These are phyloP conservation scores for Psophia crepitans DNA, from an alignment of 2,113 vertebrate genomes.

Conservation along the genomic window DNA sequence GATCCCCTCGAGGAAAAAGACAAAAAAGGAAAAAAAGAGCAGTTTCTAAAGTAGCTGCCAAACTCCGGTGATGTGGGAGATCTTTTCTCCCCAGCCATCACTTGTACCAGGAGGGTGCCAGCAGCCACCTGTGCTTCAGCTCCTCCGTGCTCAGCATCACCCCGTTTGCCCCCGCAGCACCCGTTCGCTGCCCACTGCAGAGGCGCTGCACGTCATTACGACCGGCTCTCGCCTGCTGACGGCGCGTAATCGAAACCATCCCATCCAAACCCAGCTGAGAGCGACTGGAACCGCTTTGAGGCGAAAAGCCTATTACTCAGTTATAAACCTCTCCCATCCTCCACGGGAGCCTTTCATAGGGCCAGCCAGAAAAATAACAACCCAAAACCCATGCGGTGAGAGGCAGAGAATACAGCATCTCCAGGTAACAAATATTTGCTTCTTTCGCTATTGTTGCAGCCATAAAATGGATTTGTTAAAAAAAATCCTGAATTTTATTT, in stretches of 20 bases:
- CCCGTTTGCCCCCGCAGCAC: not conserved
- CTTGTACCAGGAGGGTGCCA: not conserved
- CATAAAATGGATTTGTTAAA: not conserved
- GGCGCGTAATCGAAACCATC: not conserved
- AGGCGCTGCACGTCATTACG: rapidly evolving
- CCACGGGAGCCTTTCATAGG: not conserved
- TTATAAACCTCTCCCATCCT: not conserved
- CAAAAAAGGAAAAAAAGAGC: rapidly evolving
- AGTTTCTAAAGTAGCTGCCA: not conserved
- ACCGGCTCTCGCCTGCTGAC: rapidly evolving
- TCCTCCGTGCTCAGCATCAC: not conserved
- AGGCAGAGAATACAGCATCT: not conserved
- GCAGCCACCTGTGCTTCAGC: not conserved
- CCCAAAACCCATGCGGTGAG: not conserved
- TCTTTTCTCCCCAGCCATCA: not conserved
- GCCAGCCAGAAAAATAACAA: not conserved
- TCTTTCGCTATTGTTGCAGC: not conserved
- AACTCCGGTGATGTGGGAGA: rapidly evolving
- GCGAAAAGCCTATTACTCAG: not conserved
- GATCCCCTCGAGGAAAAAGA: not conserved
- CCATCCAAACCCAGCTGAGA: not conserved
- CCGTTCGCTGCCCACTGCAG: not conserved
- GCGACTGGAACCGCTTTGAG: not conserved
- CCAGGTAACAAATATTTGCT: not conserved
- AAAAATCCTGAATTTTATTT: conserved; percentile 11